These are phyloP conservation scores for rat (Rattus norvegicus) DNA, from an alignment of 2,113 vertebrate genomes.

Conservation along the genomic window GRCr8 NC_086036.1:37259501-37260000, in stretches of 20 bases:
- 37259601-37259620: background rate
- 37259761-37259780: background rate
- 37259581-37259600: background rate
- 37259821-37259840: background rate
- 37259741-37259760: background rate
- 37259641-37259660: background rate
- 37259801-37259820: background rate
- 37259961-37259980: conserved; percentile 39
- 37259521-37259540: background rate
- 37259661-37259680: background rate
- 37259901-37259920: conserved; percentile 37
- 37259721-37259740: background rate
- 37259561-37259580: background rate
- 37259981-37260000: conserved; percentile 60
- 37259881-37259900: background rate
- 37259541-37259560: conserved; percentile 21
- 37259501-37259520: background rate
- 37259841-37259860: background rate
- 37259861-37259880: background rate
- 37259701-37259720: background rate
- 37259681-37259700: background rate
- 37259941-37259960: conserved; percentile 44
- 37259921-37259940: conserved; percentile 53
- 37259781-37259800: background rate
- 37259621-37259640: background rate